Base-by-base conservation (phyloP, 2,888 invertebrate species). In the Aspidapion aeneum region DNA sequence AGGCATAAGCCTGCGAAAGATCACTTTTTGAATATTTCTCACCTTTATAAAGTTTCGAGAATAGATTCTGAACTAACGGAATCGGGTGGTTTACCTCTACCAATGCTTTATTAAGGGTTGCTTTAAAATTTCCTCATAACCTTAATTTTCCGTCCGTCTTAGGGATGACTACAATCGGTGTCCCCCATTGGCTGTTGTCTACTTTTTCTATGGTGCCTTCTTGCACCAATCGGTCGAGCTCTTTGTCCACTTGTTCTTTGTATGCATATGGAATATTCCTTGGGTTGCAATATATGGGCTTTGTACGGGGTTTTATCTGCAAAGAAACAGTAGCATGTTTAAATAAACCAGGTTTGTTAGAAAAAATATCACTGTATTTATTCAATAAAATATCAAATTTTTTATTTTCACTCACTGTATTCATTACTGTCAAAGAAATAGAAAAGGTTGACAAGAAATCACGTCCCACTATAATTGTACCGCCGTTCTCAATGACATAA, bases 1-100 rank as follows among this genome's bases (percentile, higher is more conserved):
- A 78, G 57, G 73, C 72, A 66, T 77, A 77, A 0, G 77, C 77
- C 19, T 49, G n/a, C 12, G 61, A 50, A 19, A 66, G 20, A 62
- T 68, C 65, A 16, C 65, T 57, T 57, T 72, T 71, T 70, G 72
- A 52, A 74, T 71, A 72, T 35, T 64, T 54, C 19, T 62, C 55
- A 19, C 71, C 69, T 2, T 68, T 66, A 17, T 61, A 56, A 21
- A 74, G 56, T 59, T 64, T 69, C 21, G 57, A 55, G 67, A 73
- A 73, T 50, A 74, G 57, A 61, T 71, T 68, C 54, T 73, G 70
- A n/a, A 70, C 66, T 52, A 63, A 60, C 12, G 71, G 71, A 21
- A 74, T 52, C 17, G 72, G 72, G 62, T 72, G 70, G 17, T 19
- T 52, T 5, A 52, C 52, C 52, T 52, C 17, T n/a, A n/a, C n/a